These are phyloP conservation scores for Enteromius unitaeniatus DNA, from an alignment of 2,797 vertebrate genomes.

Conservation along the genomic window DNA sequence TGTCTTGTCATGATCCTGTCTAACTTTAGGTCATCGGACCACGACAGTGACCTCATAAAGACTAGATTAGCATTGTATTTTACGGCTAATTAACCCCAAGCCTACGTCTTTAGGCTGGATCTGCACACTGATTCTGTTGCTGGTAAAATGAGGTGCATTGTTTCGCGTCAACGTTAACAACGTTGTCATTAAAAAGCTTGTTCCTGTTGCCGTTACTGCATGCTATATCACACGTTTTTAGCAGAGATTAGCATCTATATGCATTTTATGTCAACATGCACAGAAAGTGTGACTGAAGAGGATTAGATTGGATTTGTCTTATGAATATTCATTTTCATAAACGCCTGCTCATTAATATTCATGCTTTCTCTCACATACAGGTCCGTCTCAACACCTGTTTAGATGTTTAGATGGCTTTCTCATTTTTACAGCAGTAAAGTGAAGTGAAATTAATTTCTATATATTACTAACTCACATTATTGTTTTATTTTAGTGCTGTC, in stretches of 20 bases:
- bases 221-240: conserved; percentile 49
- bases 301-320: conserved; percentile 23
- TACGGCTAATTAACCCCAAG: conserved; percentile 65
- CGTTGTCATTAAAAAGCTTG: conserved; percentile 50
- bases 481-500: not conserved
- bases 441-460: not conserved
- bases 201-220: conserved; percentile 54
- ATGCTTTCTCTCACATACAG: conserved; percentile 48
- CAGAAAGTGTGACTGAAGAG: conserved; percentile 45
- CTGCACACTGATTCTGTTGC: conserved; percentile 44
- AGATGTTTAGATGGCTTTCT: conserved; percentile 46
- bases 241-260: conserved; percentile 60
- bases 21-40: conserved; percentile 55
- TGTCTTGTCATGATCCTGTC: conserved; percentile 53
- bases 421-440: conserved; percentile 13
- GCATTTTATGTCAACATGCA: conserved; percentile 42
- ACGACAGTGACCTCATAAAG: conserved; percentile 61
- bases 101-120: conserved; percentile 61
- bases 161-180: conserved; percentile 42
- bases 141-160: conserved; percentile 34
- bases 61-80: conserved; percentile 66
- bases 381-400: conserved; percentile 51
- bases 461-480: not conserved
- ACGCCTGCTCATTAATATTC: conserved; percentile 61
- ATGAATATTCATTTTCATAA: conserved; percentile 66